A percentile compares a stretch with the other conserved stretches of the same genome.
phyloP scores from a whole-genome alignment of 92 coral and sea anemone genomes.

The Phymanthus crucifer region DNA sequence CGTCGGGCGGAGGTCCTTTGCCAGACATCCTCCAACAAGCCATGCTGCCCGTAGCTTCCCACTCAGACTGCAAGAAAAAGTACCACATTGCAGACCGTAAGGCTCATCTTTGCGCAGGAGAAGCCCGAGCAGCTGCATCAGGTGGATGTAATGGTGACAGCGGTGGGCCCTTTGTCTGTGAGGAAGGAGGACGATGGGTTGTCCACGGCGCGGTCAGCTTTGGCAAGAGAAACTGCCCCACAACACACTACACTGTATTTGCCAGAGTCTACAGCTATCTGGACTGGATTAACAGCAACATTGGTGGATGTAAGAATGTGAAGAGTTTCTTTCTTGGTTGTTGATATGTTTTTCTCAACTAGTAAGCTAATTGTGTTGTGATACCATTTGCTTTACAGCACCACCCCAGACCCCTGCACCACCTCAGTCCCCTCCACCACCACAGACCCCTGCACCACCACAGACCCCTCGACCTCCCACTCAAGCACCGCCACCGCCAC shows the following conservation, averaged over 20 bases:
- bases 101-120: conserved; percentile 71
- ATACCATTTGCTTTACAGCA: conserved; percentile 8
- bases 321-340: neutral
- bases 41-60: conserved; percentile 59
- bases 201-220: conserved; percentile 81
- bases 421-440: conserved; percentile 37
- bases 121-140: conserved; percentile 66
- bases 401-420: conserved; percentile 52
- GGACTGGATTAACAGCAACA: conserved; percentile 55
- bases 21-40: conserved; percentile 71
- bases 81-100: conserved; percentile 31
- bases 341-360: neutral
- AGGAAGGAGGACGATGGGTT: conserved; percentile 65
- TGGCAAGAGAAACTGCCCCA: conserved; percentile 64
- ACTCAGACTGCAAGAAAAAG: conserved; percentile 35
- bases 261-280: conserved; percentile 61
- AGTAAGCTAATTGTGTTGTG: neutral
- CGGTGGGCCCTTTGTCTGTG: conserved; percentile 78
- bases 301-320: conserved; percentile 47
- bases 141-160: conserved; percentile 83
- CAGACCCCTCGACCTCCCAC: conserved; percentile 41
- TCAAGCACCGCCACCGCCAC: conserved; percentile 34
- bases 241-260: conserved; percentile 76
- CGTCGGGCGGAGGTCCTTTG: conserved; percentile 35
- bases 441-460: conserved; percentile 24